A percentile compares a stretch with the other conserved stretches of the same genome.
Evolutionary conservation across 2,888 invertebrate species (phyloP).

Genomic region (Branchipolynoe longqiensis): DNA sequence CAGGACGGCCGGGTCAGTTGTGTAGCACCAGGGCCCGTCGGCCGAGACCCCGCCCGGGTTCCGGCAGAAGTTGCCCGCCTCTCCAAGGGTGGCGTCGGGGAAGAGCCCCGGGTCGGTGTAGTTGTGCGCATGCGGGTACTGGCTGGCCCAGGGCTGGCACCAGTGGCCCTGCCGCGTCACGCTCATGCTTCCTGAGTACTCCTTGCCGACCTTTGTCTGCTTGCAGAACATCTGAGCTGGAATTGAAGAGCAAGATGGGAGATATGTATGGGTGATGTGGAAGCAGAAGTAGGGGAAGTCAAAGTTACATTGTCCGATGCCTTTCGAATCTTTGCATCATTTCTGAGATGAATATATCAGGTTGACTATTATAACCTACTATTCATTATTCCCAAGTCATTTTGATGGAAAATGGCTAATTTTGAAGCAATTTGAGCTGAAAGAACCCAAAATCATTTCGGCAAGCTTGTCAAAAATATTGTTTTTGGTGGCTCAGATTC

Average conservation of each 20-base stretch:
- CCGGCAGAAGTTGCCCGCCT: constrained; percentile 53
- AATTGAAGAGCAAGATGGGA: not conserved
- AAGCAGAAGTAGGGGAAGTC: no score
- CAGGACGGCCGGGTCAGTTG: constrained; percentile 52
- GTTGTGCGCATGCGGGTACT: constrained; percentile 34
- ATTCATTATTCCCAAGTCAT: no score
- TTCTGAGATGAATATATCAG: no score
- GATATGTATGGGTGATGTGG: no score
- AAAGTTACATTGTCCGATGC: no score
- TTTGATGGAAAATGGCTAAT: no score
- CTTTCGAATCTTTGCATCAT: no score
- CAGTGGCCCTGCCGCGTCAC: constrained; percentile 21
- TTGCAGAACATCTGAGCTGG: constrained; percentile 51
- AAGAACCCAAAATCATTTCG: no score
- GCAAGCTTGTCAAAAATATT: no score
- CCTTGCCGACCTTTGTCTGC: not conserved
- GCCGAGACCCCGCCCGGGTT: constrained; percentile 46
- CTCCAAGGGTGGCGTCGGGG: constrained; percentile 31
- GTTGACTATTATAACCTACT: no score
- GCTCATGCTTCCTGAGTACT: constrained; percentile 24
- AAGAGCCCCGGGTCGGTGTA: not conserved
- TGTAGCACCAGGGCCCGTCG: constrained; percentile 59
- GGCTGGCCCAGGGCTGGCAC: constrained; percentile 52
- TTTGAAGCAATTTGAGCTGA: no score
- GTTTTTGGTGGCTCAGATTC: no score